phyloP scores from a whole-genome alignment of 2,113 vertebrate species.

The Albula glossodonta region DNA sequence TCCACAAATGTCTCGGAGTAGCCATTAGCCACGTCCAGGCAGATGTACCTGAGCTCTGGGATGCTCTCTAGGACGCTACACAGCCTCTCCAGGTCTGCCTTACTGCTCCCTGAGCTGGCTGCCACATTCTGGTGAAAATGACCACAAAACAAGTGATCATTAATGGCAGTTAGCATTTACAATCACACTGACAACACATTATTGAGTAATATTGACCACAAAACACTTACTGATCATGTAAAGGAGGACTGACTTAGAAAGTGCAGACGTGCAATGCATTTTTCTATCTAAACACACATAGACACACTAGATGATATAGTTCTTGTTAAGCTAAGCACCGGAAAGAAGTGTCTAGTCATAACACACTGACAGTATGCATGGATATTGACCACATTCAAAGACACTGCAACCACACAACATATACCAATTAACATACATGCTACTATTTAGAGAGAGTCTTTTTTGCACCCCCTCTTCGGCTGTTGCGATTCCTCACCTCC shows the following conservation, averaged over 20 bases:
- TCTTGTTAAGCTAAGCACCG: neutral
- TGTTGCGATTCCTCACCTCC: slow-evolving; percentile 72
- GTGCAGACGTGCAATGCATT: too few species aligned
- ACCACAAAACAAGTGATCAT: neutral
- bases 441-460: neutral
- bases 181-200: neutral
- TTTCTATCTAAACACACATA: too few species aligned
- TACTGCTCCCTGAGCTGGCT: slow-evolving; percentile 89
- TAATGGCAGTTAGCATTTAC: neutral
- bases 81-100: slow-evolving; percentile 85
- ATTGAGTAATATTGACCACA: neutral
- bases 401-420: neutral
- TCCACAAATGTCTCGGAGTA: slow-evolving; percentile 98
- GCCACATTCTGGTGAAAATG: slow-evolving; percentile 79
- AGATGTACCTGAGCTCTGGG: slow-evolving; percentile 88
- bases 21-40: slow-evolving; percentile 95
- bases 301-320: too few species aligned
- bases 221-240: too few species aligned
- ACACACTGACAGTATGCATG: neutral
- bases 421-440: neutral
- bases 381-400: neutral
- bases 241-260: too few species aligned
- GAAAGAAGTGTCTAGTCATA: neutral
- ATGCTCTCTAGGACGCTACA: slow-evolving; percentile 81
- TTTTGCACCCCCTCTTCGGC: neutral